Conservation (phyloP, 1,140 invertebrate species). For the Theocolax elegans region DNA sequence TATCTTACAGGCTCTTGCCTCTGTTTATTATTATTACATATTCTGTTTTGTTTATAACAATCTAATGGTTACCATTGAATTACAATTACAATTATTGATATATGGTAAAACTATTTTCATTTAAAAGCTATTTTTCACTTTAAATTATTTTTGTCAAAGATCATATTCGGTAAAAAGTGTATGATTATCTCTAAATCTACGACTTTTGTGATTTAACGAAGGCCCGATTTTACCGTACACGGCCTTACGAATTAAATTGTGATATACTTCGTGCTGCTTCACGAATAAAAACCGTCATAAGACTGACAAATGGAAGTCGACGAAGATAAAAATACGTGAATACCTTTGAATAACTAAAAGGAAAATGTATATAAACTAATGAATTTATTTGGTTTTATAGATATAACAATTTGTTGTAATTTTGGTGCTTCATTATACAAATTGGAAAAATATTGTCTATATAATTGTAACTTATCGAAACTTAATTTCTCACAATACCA, state of each 20-base stretch:
- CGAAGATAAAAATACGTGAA: constrained; percentile 30
- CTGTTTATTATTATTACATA: neutral
- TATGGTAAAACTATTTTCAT: too few species aligned
- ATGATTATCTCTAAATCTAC: constrained; percentile 31
- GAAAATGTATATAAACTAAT: constrained; percentile 29
- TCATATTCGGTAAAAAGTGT: neutral
- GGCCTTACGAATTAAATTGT: constrained; percentile 42
- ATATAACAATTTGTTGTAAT: constrained; percentile 5
- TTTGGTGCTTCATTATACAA: constrained; percentile 10
- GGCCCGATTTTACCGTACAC: constrained; percentile 8
- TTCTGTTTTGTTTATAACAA: neutral
- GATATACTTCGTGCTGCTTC: constrained; percentile 41
- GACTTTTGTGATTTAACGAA: constrained; percentile 37
- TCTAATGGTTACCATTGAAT: too few species aligned
- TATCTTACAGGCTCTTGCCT: neutral
- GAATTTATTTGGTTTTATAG: constrained; percentile 2
- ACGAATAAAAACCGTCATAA: constrained; percentile 35
- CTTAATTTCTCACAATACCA: too few species aligned
- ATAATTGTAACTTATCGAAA: too few species aligned
- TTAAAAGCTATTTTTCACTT: too few species aligned
- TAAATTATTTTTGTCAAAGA: neutral
- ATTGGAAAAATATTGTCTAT: too few species aligned
- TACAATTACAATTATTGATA: too few species aligned
- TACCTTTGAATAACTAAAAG: constrained; percentile 29
- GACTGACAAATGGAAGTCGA: constrained; percentile 41